phyloP scores from a whole-genome alignment of 2,888 invertebrate species.

The Onthophagus sagittarius region DNA sequence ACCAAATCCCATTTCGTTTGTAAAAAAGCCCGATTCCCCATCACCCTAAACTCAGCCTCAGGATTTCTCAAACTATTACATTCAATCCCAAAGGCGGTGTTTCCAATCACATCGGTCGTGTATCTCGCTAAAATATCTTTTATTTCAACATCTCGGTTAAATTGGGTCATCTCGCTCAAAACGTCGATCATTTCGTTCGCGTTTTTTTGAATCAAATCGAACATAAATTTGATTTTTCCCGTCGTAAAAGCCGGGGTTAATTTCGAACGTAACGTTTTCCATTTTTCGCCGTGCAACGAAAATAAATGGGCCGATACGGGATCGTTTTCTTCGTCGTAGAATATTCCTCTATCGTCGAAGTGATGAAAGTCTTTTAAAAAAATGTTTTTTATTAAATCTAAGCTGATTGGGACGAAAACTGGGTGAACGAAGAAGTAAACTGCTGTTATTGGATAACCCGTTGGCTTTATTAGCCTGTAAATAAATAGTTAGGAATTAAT shows the following conservation, averaged over 20 bases:
- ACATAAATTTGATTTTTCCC: slow-evolving; percentile 61
- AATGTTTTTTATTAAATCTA: slow-evolving; percentile 57
- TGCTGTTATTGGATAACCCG: slow-evolving; percentile 51
- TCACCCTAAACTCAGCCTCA: slow-evolving; percentile 48
- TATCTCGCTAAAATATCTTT: slow-evolving; percentile 54
- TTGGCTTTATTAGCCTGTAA: slow-evolving; percentile 52
- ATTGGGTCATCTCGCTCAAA: slow-evolving; percentile 18
- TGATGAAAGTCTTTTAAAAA: slow-evolving; percentile 60
- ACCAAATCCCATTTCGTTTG: slow-evolving; percentile 27
- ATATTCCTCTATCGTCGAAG: slow-evolving; percentile 62
- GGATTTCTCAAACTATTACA: slow-evolving; percentile 53
- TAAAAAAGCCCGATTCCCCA: slow-evolving; percentile 30
- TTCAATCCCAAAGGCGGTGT: slow-evolving; percentile 56
- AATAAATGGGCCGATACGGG: slow-evolving; percentile 57
- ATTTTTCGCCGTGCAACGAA: slow-evolving; percentile 52
- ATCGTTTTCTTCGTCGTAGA: slow-evolving; percentile 55
- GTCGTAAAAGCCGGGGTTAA: slow-evolving; percentile 62
- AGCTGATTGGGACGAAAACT: slow-evolving; percentile 60
- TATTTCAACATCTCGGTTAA: slow-evolving; percentile 27
- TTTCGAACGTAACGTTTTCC: slow-evolving; percentile 58
- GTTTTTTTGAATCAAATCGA: slow-evolving; percentile 53
- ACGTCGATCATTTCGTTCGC: slow-evolving; percentile 51
- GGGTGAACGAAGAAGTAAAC: slow-evolving; percentile 61
- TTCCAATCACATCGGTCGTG: slow-evolving; percentile 57
- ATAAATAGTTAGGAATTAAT: slow-evolving; percentile 30